phyloP scores from a whole-genome alignment of 2,797 vertebrate genomes.

The Botia almorhae region DNA sequence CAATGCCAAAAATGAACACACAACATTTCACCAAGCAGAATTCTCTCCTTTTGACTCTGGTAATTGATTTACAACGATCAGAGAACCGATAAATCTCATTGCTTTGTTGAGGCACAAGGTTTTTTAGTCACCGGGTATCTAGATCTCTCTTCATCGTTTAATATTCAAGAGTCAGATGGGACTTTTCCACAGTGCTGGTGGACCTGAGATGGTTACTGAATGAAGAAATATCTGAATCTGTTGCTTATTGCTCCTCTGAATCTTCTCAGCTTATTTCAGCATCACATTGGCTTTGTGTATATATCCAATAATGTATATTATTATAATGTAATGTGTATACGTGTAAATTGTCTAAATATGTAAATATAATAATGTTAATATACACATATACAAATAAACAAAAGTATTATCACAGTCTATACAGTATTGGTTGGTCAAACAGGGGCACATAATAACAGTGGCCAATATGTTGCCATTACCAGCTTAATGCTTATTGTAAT shows the following conservation, averaged over 20 bases:
- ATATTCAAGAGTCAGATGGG: background rate
- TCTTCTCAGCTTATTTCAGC: background rate
- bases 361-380: no score
- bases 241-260: background rate
- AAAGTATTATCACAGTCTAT: no score
- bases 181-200: background rate
- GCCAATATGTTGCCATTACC: background rate
- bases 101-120: slow-evolving; percentile 13
- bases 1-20: slow-evolving; percentile 4
- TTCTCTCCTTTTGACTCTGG: slow-evolving; percentile 4
- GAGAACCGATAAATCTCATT: slow-evolving; percentile 24
- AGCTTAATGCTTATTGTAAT: background rate
- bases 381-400: no score
- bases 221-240: background rate
- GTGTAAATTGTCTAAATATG: no score
- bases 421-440: background rate
- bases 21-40: background rate
- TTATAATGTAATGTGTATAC: no score
- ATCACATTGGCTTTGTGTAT: background rate
- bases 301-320: no score
- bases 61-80: slow-evolving; percentile 31
- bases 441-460: background rate
- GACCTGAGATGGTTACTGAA: background rate
- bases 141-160: background rate
- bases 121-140: slow-evolving; percentile 2